Evolutionary conservation across 2,797 vertebrate species (phyloP).

Genomic region (Molossus molossus): DNA sequence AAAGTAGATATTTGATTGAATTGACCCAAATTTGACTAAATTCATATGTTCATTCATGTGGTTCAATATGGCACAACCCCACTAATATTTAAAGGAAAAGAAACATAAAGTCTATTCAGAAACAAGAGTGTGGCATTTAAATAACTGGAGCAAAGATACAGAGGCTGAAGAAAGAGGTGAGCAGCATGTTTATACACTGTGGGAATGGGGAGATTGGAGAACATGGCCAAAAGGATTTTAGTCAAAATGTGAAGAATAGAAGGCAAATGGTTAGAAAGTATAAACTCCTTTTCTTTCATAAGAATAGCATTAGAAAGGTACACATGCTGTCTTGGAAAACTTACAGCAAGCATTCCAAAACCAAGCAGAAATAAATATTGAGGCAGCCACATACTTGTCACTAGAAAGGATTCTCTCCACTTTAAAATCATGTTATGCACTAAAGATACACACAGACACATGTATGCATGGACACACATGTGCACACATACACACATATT

Average conservation of each 20-base stretch:
- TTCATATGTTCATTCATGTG: not conserved
- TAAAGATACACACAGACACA: not conserved
- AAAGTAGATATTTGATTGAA: conserved; percentile 1
- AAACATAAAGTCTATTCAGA: not conserved
- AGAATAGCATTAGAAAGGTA: conserved; percentile 15
- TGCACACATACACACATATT: not conserved
- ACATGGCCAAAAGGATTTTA: not conserved
- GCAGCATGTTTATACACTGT: not conserved
- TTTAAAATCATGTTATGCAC: not conserved
- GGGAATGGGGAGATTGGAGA: not conserved
- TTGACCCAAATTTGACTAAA: not conserved
- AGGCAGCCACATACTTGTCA: not conserved
- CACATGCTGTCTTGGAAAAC: not conserved
- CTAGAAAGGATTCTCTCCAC: not conserved
- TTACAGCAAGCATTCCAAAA: not conserved
- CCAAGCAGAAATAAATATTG: not conserved
- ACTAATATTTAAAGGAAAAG: conserved; percentile 34
- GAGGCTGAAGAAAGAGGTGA: not conserved
- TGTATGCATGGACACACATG: not conserved
- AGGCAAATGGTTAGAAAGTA: not conserved
- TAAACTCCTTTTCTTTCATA: conserved; percentile 34
- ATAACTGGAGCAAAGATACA: not conserved
- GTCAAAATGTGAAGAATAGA: not conserved
- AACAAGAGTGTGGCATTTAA: not conserved
- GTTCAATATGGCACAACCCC: not conserved